Conservation (phyloP, 2,888 invertebrate genomes). For the Harpagoxenus sublaevis region DNA sequence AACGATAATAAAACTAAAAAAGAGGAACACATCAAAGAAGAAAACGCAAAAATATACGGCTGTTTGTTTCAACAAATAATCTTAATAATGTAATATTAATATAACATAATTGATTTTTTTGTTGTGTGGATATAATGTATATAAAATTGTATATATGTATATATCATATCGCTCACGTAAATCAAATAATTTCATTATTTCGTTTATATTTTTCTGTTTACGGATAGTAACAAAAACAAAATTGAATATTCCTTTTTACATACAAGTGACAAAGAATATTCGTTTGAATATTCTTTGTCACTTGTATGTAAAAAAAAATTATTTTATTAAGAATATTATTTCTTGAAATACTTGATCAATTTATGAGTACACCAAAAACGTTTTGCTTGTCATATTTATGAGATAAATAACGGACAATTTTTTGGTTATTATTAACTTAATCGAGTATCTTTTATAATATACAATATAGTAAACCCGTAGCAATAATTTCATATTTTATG, state of each 20-base stretch:
- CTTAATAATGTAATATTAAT: slow-evolving; percentile 17
- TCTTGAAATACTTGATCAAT: slow-evolving; percentile 54
- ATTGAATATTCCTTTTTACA: slow-evolving; percentile 1
- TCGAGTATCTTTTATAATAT: slow-evolving; percentile 20
- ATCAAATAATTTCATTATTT: slow-evolving; percentile 6
- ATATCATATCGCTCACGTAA: neutral
- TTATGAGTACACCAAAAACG: slow-evolving; percentile 57
- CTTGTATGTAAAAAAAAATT: slow-evolving; percentile 50
- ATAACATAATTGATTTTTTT: neutral
- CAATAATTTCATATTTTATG: slow-evolving; percentile 9
- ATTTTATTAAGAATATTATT: slow-evolving; percentile 49
- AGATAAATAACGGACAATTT: slow-evolving; percentile 2
- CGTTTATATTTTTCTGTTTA: neutral
- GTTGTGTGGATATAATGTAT: neutral
- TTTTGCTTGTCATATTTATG: neutral
- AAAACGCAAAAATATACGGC: neutral
- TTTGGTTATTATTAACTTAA: neutral
- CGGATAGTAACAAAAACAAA: neutral
- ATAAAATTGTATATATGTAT: neutral
- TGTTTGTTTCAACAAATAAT: slow-evolving; percentile 2
- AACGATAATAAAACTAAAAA: neutral
- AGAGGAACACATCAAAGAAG: neutral
- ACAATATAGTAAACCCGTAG: neutral
- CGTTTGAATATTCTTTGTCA: slow-evolving; percentile 47
- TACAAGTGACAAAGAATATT: too few relatives aligned